A percentile compares a stretch with the other conserved stretches of the same genome.
These are phyloP conservation scores for Oligia strigilis DNA, from an alignment of 2,888 invertebrate species.

Conservation along the genomic window DNA sequence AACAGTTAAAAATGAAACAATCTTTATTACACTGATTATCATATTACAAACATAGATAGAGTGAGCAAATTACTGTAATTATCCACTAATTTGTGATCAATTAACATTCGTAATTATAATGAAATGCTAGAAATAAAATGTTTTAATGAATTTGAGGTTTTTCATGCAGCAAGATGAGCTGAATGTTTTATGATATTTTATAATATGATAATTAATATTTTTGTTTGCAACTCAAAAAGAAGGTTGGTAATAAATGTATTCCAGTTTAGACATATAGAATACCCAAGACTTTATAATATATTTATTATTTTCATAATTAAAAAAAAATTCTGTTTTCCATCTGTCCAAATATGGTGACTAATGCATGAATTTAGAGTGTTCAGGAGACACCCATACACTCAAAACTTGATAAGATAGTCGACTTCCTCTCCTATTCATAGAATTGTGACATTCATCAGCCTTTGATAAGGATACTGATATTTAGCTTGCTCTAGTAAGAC, in stretches of 20 bases:
- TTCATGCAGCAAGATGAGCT: background rate
- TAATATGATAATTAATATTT: background rate
- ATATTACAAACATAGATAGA: conserved; percentile 50
- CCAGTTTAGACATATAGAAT: background rate
- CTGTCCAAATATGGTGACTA: background rate
- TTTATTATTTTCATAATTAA: background rate
- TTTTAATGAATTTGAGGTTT: background rate
- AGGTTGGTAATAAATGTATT: background rate
- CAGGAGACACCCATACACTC: conserved; percentile 34
- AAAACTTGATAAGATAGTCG: conserved; percentile 28
- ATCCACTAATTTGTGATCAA: conserved; percentile 56
- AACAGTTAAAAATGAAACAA: conserved; percentile 47
- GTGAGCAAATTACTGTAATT: conserved; percentile 50
- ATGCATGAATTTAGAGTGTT: background rate
- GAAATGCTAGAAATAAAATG: conserved; percentile 24
- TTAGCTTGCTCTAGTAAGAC: background rate
- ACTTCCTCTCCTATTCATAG: conserved; percentile 35
- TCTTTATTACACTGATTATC: conserved; percentile 59
- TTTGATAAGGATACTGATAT: conserved; percentile 8
- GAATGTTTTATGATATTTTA: background rate
- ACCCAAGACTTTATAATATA: background rate
- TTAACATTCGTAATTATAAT: conserved; percentile 54
- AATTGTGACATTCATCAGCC: conserved; percentile 26
- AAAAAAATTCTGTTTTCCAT: background rate
- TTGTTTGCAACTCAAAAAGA: background rate